Evolutionary conservation across 2,113 vertebrate genomes (phyloP).

Genomic region (Festucalex cinctus): DNA sequence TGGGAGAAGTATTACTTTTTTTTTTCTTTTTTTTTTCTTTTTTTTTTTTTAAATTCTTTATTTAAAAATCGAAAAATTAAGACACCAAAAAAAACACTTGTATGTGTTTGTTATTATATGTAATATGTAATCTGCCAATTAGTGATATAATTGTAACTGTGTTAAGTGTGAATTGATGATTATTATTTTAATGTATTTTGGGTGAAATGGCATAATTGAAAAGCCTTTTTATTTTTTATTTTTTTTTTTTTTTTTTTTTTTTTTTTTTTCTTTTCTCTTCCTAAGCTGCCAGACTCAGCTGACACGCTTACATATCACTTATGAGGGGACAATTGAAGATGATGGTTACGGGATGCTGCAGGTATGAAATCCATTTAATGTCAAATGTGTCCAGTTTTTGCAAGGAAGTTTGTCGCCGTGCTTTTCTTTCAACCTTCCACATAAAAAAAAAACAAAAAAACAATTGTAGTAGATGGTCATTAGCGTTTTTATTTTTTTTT

Average conservation of each 20-base stretch:
- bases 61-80: background rate
- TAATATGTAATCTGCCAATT: too few species aligned
- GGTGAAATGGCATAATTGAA: background rate
- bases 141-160: too few species aligned
- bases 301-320: constrained; percentile 84
- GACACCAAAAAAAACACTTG: too few species aligned
- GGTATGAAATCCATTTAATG: constrained; percentile 63
- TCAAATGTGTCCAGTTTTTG: background rate
- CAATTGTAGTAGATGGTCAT: too few species aligned
- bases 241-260: too few species aligned
- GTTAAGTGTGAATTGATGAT: too few species aligned
- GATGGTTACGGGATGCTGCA: constrained; percentile 92
- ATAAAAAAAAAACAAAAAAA: background rate
- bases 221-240: constrained; percentile 12
- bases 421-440: constrained; percentile 6
- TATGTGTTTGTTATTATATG: too few species aligned
- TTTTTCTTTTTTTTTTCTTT: background rate
- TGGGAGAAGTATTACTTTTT: constrained; percentile 86
- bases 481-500: too few species aligned
- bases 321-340: constrained; percentile 90
- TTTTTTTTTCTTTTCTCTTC: too few species aligned
- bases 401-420: background rate
- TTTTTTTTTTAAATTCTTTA: too few species aligned
- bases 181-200: too few species aligned
- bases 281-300: constrained; percentile 83